phyloP scores from a whole-genome alignment of 2,113 vertebrate species.

The Podarcis cretensis region DNA sequence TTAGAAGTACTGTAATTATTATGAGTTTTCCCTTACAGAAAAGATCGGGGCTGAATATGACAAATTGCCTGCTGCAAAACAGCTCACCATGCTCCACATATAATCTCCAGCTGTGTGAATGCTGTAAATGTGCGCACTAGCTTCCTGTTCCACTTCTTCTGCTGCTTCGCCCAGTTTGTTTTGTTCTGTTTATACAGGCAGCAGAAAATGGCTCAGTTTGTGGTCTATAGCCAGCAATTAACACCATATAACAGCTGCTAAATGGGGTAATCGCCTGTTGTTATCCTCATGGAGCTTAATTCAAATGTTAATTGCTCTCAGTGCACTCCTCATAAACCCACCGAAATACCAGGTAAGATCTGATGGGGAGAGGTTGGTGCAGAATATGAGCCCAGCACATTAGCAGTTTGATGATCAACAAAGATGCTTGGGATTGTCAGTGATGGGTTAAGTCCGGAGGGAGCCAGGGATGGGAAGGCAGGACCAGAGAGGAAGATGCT shows the following conservation, averaged over 20 bases:
- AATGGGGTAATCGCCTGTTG: conserved; percentile 65
- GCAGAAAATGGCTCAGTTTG: conserved; percentile 69
- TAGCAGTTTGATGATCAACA: neutral
- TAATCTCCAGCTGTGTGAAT: conserved; percentile 34
- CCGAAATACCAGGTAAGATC: conserved; percentile 53
- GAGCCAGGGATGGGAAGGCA: no score
- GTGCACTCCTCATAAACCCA: conserved; percentile 56
- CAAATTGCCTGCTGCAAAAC: conserved; percentile 36
- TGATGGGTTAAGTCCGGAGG: no score
- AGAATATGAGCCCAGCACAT: neutral
- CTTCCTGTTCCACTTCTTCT: conserved; percentile 46
- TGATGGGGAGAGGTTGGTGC: conserved; percentile 38
- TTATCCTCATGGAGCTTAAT: conserved; percentile 68
- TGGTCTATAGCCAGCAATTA: conserved; percentile 75
- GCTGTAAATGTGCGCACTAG: conserved; percentile 15
- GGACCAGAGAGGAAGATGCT: no score
- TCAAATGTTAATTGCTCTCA: conserved; percentile 72
- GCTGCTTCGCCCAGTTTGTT: conserved; percentile 60
- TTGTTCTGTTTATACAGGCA: conserved; percentile 68
- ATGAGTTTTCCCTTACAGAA: conserved; percentile 40
- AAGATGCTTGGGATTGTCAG: neutral
- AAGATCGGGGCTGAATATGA: neutral
- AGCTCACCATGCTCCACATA: conserved; percentile 25
- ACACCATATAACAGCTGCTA: conserved; percentile 76
- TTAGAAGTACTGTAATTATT: conserved; percentile 37